Percentiles rank a stretch among this genome's conserved stretches.
Evolutionary conservation across 2,888 invertebrate species (phyloP).

Genomic region (Caenorhabditis doughertyi): DNA sequence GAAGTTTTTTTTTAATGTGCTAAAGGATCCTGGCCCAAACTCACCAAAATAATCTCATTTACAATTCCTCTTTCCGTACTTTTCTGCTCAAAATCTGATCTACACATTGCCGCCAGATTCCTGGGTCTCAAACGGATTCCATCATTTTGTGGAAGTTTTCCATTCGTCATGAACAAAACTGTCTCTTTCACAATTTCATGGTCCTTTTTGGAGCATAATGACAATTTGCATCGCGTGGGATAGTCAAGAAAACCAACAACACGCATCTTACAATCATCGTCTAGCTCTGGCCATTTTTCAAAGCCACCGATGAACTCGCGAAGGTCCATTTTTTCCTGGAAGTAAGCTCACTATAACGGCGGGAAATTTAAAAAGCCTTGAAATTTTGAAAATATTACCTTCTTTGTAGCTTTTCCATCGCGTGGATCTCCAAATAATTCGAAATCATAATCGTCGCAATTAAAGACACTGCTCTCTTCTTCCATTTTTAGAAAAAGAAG

Average conservation of each 20-base stretch:
- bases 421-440: not conserved
- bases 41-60: no score
- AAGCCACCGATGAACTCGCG: constrained; percentile 22
- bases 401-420: not conserved
- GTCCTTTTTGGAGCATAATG: constrained; percentile 10
- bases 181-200: constrained; percentile 3
- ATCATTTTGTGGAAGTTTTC: no score
- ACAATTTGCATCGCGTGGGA: constrained; percentile 13
- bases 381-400: not conserved
- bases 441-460: not conserved
- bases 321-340: constrained; percentile 14
- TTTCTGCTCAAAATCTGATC: no score
- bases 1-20: no score
- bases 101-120: no score
- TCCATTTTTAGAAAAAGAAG: no score
- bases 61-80: no score
- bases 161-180: not conserved
- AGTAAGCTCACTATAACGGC: no score
- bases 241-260: constrained; percentile 7
- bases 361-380: no score
- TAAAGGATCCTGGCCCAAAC: no score
- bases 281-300: not conserved
- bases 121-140: no score
- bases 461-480: not conserved
- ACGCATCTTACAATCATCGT: constrained; percentile 7